Evolutionary conservation across 2,113 vertebrate species (phyloP), one percentile per base, ranked within the genome.

Genomic region (Micromys minutus): DNA sequence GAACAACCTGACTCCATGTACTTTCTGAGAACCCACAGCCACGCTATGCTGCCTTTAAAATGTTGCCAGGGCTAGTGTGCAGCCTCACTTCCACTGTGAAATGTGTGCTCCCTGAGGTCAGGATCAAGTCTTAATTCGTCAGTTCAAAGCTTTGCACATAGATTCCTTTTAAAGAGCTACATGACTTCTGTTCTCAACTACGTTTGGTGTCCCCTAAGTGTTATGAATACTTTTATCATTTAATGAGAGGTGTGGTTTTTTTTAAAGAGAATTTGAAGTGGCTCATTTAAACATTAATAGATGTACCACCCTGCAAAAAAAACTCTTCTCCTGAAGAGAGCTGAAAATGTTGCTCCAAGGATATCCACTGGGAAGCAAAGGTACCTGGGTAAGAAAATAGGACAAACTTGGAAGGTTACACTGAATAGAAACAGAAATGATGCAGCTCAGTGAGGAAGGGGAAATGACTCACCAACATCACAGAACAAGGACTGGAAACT

Each of bases 11-110:
- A 16, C 71, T 65, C 63, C 52, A 42, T 9, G 36, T 45, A 81
- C 47, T 83, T 36, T 45, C 22, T 61, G 47, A 7, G 1, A 6
- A 42, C 1, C 1, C 36, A 1, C 39, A 29, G 34, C 17, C 42
- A 3, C 1, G 9, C 31, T 11, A 47, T 34, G 3, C 21, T 7
- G 59, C 12, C 36, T 65, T 79, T 29, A 39, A 47, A 61, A 10
- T 0, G 10, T 29, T 26, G 29, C 52, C 16, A 2, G 52, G 8
- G 6, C 50, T 3, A 24, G 6, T 4, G 2, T 34, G 13, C 8
- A 34, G 24, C 45, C 11, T 76, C 47, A 69, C 1, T n/a, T 83
- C 26, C 24, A 10, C 10, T 4, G 31, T 3, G 57, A 65, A 79
- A 15, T 5, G 1, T 12, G 36, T 45, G 5, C 0, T 21, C 57